Conservation (phyloP, 2,113 vertebrate species). For the Malurus cyaneus region DNA sequence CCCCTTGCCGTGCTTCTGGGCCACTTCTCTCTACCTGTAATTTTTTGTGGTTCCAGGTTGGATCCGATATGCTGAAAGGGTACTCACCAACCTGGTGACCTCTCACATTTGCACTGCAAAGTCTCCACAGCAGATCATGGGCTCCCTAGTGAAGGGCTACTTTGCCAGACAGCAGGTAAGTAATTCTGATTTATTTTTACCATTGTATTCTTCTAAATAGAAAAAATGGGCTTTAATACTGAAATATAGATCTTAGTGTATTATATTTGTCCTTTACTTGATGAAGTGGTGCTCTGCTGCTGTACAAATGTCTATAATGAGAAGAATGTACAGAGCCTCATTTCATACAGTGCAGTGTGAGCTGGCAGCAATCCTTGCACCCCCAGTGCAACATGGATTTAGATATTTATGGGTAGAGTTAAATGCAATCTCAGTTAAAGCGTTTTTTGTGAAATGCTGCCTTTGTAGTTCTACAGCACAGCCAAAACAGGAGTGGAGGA, state of each 20-base stretch:
- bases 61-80: slow-evolving; percentile 92
- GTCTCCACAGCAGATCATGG: slow-evolving; percentile 97
- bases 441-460: not conserved
- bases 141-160: slow-evolving; percentile 92
- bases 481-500: not conserved
- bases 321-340: not conserved
- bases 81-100: slow-evolving; percentile 88
- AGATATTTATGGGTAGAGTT: not conserved
- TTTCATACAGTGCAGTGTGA: not conserved
- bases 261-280: not conserved
- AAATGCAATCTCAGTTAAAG: not conserved
- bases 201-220: not conserved
- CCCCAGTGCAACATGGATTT: not conserved
- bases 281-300: not conserved
- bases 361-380: not conserved
- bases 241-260: not conserved
- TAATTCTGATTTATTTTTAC: not conserved
- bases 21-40: not conserved
- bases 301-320: not conserved
- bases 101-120: slow-evolving; percentile 93
- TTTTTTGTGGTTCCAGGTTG: slow-evolving; percentile 76
- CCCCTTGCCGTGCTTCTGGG: not conserved
- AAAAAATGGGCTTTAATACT: not conserved
- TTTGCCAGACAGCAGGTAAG: slow-evolving; percentile 90
- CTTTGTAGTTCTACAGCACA: not conserved